Evolutionary conservation across 2,888 invertebrate genomes (phyloP).

Genomic region (Tryphoninae sp.): DNA sequence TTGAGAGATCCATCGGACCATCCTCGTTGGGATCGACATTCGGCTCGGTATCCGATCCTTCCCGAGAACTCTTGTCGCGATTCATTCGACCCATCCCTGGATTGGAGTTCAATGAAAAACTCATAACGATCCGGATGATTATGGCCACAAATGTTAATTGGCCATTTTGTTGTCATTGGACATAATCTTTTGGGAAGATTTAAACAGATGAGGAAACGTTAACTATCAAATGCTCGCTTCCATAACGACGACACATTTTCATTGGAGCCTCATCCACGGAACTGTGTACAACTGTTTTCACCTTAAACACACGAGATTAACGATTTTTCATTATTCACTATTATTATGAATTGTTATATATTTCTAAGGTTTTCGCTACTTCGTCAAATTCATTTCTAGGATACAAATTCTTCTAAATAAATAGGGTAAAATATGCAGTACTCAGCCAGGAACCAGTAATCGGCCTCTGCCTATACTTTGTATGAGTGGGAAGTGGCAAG

Average conservation of each 20-base stretch:
- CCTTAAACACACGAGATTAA: neutral
- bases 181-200: neutral
- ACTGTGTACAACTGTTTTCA: neutral
- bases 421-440: no score
- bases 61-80: constrained; percentile 35
- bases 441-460: no score
- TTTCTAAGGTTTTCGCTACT: no score
- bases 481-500: no score
- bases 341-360: neutral
- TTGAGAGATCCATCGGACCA: constrained; percentile 54
- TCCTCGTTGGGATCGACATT: constrained; percentile 44
- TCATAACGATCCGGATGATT: constrained; percentile 42
- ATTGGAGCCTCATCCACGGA: neutral
- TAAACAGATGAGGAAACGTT: neutral
- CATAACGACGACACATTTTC: neutral
- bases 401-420: no score
- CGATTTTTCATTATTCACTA: neutral
- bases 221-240: neutral
- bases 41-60: constrained; percentile 20
- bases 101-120: constrained; percentile 53
- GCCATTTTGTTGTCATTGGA: neutral
- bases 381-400: no score
- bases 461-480: no score
- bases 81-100: constrained; percentile 50
- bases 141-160: neutral